Evolutionary conservation across 1,140 invertebrate species (phyloP).

Genomic region (Mamestra configurata): DNA sequence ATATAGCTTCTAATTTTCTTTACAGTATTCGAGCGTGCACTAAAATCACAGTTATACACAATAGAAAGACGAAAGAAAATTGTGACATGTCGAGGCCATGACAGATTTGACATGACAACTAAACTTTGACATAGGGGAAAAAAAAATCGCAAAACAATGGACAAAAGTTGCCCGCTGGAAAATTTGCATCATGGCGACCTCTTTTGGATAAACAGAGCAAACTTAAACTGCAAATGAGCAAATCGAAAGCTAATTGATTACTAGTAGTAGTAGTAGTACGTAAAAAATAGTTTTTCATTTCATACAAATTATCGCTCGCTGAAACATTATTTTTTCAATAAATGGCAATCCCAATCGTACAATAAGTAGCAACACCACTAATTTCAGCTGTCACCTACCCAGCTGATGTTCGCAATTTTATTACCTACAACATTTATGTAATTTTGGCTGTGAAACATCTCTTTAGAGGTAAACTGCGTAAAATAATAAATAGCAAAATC

Average conservation of each 20-base stretch:
- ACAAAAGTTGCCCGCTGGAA: not conserved
- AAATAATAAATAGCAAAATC: slow-evolving; percentile 33
- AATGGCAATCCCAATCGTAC: not conserved
- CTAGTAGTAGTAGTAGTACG: too few species aligned
- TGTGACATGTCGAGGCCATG: slow-evolving; percentile 50
- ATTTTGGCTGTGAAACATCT: slow-evolving; percentile 65
- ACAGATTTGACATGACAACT: slow-evolving; percentile 48
- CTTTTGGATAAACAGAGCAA: not conserved
- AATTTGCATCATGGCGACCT: not conserved
- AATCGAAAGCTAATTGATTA: too few species aligned
- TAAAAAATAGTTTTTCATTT: too few species aligned
- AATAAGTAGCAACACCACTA: slow-evolving; percentile 47
- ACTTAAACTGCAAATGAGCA: not conserved
- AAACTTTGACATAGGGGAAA: slow-evolving; percentile 13
- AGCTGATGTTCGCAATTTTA: slow-evolving; percentile 67
- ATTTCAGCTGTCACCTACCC: slow-evolving; percentile 61
- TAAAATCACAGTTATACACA: slow-evolving; percentile 63
- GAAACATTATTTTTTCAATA: not conserved
- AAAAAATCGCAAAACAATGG: slow-evolving; percentile 17
- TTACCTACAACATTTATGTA: slow-evolving; percentile 74
- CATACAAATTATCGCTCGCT: too few species aligned
- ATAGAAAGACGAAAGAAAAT: slow-evolving; percentile 51
- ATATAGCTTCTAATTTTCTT: slow-evolving; percentile 48
- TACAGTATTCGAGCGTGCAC: slow-evolving; percentile 55
- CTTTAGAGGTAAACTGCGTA: slow-evolving; percentile 61